These are phyloP conservation scores for Lemur catta DNA, from an alignment of 2,797 vertebrate species.

Conservation along the genomic window DNA sequence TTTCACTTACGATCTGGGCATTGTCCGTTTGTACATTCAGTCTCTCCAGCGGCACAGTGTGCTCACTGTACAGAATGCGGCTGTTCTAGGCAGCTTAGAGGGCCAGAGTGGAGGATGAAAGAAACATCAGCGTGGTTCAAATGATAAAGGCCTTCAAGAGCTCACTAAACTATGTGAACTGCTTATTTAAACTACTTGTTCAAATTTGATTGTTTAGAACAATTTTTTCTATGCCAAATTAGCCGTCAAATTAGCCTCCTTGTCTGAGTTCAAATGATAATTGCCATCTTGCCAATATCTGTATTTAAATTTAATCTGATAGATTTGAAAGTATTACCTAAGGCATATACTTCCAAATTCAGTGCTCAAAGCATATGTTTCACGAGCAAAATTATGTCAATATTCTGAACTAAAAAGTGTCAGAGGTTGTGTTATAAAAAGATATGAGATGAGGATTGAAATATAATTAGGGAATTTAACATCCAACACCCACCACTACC, in stretches of 20 bases:
- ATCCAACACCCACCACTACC: neutral
- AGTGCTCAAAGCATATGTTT: neutral
- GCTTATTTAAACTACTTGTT: neutral
- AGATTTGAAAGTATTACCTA: conserved; percentile 21
- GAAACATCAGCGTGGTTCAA: neutral
- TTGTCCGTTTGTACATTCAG: too few species aligned
- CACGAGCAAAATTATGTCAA: neutral
- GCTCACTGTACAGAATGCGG: fast-evolving
- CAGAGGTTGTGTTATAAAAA: neutral
- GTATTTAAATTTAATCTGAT: neutral
- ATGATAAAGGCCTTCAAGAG: neutral
- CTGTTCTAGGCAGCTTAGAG: neutral
- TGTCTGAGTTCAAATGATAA: conserved; percentile 23
- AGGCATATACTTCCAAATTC: neutral
- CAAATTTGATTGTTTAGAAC: neutral
- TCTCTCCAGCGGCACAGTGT: neutral
- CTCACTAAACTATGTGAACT: neutral
- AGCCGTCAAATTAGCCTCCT: neutral
- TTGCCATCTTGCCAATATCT: neutral
- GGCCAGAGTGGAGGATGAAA: neutral
- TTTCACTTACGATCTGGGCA: neutral
- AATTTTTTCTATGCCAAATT: neutral
- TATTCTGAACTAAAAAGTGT: conserved; percentile 27
- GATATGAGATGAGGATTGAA: neutral
- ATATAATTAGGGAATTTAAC: conserved; percentile 26